phyloP scores from a whole-genome alignment of 2,797 vertebrate genomes.

The Holocentrus rufus region DNA sequence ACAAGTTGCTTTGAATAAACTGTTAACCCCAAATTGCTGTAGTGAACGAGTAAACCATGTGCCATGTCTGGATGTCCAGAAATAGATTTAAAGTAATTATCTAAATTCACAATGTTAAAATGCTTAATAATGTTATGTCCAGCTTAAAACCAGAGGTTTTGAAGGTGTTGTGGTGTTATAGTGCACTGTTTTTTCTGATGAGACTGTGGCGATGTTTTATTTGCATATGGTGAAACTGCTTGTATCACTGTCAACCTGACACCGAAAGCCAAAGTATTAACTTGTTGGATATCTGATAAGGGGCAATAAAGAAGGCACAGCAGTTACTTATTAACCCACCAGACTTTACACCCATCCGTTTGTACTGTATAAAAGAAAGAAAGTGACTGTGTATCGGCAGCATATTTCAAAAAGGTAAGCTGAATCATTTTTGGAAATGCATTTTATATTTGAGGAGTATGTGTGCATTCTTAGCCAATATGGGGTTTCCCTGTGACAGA shows the following conservation, averaged over 20 bases:
- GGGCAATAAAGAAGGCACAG: conserved; percentile 66
- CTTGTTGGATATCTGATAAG: conserved; percentile 26
- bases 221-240: background rate
- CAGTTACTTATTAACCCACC: conserved; percentile 70
- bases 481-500: background rate
- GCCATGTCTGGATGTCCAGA: no score
- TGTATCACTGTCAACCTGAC: background rate
- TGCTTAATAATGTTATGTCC: no score
- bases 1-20: no score
- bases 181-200: background rate
- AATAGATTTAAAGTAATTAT: no score
- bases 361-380: background rate
- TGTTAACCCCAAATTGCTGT: no score
- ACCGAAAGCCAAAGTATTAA: no score
- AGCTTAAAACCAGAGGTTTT: no score
- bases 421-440: background rate
- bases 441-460: no score
- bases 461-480: background rate
- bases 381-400: background rate
- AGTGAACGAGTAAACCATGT: no score
- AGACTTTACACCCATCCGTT: conserved; percentile 65
- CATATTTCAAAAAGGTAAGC: conserved; percentile 36
- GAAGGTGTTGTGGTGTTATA: no score
- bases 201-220: background rate
- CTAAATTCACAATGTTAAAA: no score